Conservation (phyloP, 1,140 invertebrate genomes). For the Globodera ellingtonae region DNA sequence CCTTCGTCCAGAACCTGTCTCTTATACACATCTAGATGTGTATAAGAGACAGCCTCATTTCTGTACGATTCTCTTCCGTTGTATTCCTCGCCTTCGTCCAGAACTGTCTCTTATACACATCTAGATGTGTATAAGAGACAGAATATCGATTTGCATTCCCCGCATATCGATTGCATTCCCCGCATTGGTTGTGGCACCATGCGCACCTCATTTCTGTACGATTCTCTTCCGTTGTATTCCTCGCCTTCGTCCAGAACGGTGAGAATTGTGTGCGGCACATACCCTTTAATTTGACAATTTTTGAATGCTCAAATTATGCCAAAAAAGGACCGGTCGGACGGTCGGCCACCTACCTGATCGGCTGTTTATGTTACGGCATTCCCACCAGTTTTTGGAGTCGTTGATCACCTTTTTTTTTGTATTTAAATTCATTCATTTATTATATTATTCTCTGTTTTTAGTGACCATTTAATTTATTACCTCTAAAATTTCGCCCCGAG, state of each 20-base stretch:
- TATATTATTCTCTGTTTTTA: not conserved
- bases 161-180: no score
- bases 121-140: no score
- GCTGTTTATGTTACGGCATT: constrained; percentile 77
- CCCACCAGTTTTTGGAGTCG: constrained; percentile 97
- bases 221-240: not conserved
- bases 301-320: not conserved
- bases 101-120: no score
- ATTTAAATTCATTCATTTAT: constrained; percentile 11
- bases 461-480: constrained; percentile 63
- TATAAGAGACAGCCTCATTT: no score
- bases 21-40: no score
- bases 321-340: not conserved
- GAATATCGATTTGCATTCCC: no score
- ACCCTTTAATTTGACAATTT: constrained; percentile 67
- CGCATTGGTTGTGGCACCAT: not conserved
- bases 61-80: not conserved
- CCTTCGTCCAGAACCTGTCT: constrained; percentile 37
- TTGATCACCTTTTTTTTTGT: constrained; percentile 68
- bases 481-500: constrained; percentile 90
- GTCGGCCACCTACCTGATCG: constrained; percentile 33
- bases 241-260: constrained; percentile 44
- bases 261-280: constrained; percentile 96
- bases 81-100: constrained; percentile 38
- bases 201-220: not conserved